Evolutionary conservation across 2,113 vertebrate species (phyloP).

Genomic region (Ceuthmochares aereus): DNA sequence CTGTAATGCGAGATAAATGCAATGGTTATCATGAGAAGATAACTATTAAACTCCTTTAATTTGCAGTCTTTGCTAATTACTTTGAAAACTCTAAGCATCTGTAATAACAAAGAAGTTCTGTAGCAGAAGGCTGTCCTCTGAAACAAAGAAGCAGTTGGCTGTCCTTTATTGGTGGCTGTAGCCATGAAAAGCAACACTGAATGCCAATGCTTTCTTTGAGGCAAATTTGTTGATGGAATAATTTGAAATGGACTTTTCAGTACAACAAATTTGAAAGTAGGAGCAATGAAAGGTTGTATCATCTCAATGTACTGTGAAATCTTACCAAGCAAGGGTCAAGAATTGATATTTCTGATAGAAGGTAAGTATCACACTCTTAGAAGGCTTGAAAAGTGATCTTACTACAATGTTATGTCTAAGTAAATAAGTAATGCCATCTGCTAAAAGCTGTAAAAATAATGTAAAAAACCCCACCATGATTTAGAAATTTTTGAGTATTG

Average conservation of each 20-base stretch:
- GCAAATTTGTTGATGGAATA: not conserved
- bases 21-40: not conserved
- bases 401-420: not conserved
- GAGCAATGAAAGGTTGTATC: not conserved
- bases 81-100: not conserved
- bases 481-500: not conserved
- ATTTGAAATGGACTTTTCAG: not conserved
- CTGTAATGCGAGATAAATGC: not conserved
- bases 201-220: not conserved
- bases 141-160: not conserved
- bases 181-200: not conserved
- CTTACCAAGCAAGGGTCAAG: not conserved
- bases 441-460: not conserved
- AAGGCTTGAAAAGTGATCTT: not conserved
- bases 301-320: not conserved
- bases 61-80: not conserved
- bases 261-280: not conserved
- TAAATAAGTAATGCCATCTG: not conserved
- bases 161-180: not conserved
- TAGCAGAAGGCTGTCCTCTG: not conserved
- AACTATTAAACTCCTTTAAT: not conserved
- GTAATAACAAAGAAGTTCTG: not conserved
- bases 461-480: not conserved
- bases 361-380: not conserved
- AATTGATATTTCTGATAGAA: not conserved